A percentile compares a stretch with the other conserved stretches of the same genome.
These are phyloP conservation scores for Lates japonicus DNA, from an alignment of 2,797 vertebrate species.

Conservation along the genomic window DNA sequence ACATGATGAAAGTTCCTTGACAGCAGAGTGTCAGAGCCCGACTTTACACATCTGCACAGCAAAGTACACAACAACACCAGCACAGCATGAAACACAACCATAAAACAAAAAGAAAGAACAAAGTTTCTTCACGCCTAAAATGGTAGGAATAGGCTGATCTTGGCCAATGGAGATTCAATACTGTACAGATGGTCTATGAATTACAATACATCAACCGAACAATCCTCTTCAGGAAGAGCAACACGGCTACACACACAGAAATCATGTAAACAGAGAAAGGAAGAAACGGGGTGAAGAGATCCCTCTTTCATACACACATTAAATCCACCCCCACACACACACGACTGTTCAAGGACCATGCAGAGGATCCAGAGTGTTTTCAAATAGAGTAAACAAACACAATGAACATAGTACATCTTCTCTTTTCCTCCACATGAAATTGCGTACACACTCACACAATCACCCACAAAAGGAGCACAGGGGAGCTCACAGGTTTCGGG, in stretches of 20 bases:
- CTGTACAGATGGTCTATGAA: constrained; percentile 86
- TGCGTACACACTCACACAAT: constrained; percentile 48
- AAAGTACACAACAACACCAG: constrained; percentile 80
- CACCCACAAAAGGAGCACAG: constrained; percentile 66
- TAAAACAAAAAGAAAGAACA: constrained; percentile 73
- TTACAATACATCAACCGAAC: constrained; percentile 84
- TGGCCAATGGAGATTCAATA: constrained; percentile 82
- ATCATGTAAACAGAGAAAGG: constrained; percentile 79
- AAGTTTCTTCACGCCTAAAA: constrained; percentile 75
- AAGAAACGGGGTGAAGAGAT: constrained; percentile 56
- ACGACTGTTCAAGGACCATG: constrained; percentile 58
- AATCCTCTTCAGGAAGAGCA: constrained; percentile 61
- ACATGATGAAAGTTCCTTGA: constrained; percentile 76
- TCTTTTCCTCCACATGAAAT: constrained; percentile 77
- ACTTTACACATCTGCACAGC: constrained; percentile 77
- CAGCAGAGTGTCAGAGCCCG: constrained; percentile 55
- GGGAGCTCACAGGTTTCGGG: constrained; percentile 50
- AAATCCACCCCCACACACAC: constrained; percentile 45
- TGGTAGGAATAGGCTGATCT: constrained; percentile 85
- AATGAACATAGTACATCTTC: constrained; percentile 83
- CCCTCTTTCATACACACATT: constrained; percentile 51
- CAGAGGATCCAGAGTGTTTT: constrained; percentile 77
- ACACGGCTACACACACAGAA: constrained; percentile 67
- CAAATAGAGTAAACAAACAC: constrained; percentile 67
- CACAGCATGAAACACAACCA: constrained; percentile 78